Conservation (phyloP, 2,888 invertebrate genomes). For the Horisme vitalbata region DNA sequence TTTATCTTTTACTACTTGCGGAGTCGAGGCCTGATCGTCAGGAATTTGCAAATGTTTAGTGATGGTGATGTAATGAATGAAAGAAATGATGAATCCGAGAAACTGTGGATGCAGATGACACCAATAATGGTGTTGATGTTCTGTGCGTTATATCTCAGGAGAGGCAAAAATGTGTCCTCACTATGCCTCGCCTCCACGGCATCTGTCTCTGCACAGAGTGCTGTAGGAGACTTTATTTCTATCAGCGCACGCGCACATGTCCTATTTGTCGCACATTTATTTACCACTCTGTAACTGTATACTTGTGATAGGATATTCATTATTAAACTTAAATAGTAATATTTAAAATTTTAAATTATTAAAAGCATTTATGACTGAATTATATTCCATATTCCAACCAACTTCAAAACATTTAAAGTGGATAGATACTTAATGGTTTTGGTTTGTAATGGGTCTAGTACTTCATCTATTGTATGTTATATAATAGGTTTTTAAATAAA, state of each 20-base stretch:
- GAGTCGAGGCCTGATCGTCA: no score
- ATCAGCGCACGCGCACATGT: slow-evolving; percentile 77
- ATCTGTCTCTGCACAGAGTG: slow-evolving; percentile 81
- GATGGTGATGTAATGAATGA: slow-evolving; percentile 53
- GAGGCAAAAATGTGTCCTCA: slow-evolving; percentile 78
- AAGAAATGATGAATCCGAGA: slow-evolving; percentile 39
- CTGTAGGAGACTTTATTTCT: slow-evolving; percentile 69
- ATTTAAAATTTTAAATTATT: slow-evolving; percentile 28
- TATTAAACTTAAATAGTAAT: no score
- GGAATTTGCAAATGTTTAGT: slow-evolving; percentile 61
- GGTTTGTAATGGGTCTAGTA: not conserved
- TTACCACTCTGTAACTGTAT: slow-evolving; percentile 80
- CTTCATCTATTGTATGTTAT: slow-evolving; percentile 4
- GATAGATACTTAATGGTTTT: slow-evolving; percentile 1
- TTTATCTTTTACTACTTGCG: no score
- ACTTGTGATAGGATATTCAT: slow-evolving; percentile 59
- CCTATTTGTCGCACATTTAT: slow-evolving; percentile 81
- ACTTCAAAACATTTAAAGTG: no score
- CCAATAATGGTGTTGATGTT: slow-evolving; percentile 54
- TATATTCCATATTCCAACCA: slow-evolving; percentile 3
- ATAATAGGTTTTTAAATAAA: slow-evolving; percentile 11
- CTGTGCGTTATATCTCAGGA: slow-evolving; percentile 83
- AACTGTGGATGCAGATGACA: slow-evolving; percentile 43
- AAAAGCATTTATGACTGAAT: slow-evolving; percentile 22
- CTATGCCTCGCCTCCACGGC: slow-evolving; percentile 81